Percentiles rank a stretch among this genome's conserved stretches.
These are phyloP conservation scores for Euphonia xanthogaster DNA, from an alignment of 2,797 vertebrate species.

Conservation along the genomic window DNA sequence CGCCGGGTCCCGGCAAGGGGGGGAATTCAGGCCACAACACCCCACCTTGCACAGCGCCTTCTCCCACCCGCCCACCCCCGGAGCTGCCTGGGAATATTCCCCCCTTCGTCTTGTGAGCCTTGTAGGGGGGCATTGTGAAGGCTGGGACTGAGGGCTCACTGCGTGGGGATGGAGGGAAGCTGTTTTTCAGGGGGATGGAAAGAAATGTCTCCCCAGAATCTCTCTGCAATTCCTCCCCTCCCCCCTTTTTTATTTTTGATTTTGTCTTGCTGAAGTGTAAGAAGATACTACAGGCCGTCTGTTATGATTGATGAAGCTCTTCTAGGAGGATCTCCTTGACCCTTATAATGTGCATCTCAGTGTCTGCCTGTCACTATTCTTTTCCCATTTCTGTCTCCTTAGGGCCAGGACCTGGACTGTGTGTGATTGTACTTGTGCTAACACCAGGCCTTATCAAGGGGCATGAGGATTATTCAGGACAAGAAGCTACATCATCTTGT, in stretches of 20 bases:
- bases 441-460: constrained; percentile 37
- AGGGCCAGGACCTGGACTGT: constrained; percentile 44
- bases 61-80: background rate
- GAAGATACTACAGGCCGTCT: constrained; percentile 31
- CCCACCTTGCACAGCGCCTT: constrained; percentile 32
- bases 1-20: constrained; percentile 29
- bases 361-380: constrained; percentile 38
- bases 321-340: constrained; percentile 40
- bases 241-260: background rate
- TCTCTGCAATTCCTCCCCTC: constrained; percentile 34
- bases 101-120: background rate
- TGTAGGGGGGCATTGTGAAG: background rate
- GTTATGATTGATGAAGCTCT: constrained; percentile 39
- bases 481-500: constrained; percentile 51
- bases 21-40: constrained; percentile 40
- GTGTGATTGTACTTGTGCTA: constrained; percentile 46
- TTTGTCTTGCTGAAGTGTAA: constrained; percentile 40
- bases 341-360: constrained; percentile 2
- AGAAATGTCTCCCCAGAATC: constrained; percentile 45
- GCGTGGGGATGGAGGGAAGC: background rate
- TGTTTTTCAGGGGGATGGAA: constrained; percentile 23
- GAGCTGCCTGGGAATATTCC: background rate
- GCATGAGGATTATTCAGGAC: constrained; percentile 41
- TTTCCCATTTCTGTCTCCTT: constrained; percentile 44
- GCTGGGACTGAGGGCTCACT: background rate